Conservation (phyloP, 2,888 invertebrate genomes). For the Aleiodes alternator region DNA sequence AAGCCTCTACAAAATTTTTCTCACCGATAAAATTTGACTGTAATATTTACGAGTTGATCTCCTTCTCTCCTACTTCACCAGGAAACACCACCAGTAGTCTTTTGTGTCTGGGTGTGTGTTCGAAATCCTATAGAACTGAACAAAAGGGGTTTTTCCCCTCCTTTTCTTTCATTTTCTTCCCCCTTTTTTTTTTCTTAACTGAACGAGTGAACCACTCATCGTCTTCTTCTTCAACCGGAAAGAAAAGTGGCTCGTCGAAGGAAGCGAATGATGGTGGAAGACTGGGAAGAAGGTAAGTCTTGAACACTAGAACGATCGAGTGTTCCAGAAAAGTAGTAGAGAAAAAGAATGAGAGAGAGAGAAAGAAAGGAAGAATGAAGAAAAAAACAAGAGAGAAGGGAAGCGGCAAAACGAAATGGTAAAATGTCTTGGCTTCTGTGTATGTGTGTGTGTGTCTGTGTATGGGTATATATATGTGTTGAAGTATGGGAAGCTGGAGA, state of each 20-base stretch:
- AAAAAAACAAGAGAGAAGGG: slow-evolving; percentile 37
- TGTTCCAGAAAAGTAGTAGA: slow-evolving; percentile 22
- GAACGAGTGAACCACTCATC: slow-evolving; percentile 42
- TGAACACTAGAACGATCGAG: slow-evolving; percentile 36
- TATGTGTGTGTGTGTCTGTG: background rate
- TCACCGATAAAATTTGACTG: slow-evolving; percentile 61
- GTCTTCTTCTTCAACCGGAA: slow-evolving; percentile 48
- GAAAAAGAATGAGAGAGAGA: slow-evolving; percentile 41
- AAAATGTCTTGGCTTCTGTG: slow-evolving; percentile 24
- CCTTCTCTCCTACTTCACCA: slow-evolving; percentile 42
- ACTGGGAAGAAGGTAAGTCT: slow-evolving; percentile 30
- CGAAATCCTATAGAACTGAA: slow-evolving; percentile 56
- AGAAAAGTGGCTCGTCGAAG: slow-evolving; percentile 61
- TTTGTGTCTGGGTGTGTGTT: slow-evolving; percentile 60
- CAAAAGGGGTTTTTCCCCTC: slow-evolving; percentile 34
- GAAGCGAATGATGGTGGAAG: slow-evolving; percentile 31
- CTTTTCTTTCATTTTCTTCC: too few species aligned
- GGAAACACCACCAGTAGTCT: slow-evolving; percentile 49
- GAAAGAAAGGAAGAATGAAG: slow-evolving; percentile 53
- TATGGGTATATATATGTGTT: slow-evolving; percentile 2
- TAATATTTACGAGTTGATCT: slow-evolving; percentile 66
- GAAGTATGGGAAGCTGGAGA: background rate
- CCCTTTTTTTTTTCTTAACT: slow-evolving; percentile 44
- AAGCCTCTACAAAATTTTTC: slow-evolving; percentile 22
- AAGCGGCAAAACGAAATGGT: slow-evolving; percentile 61